Percentiles rank a stretch among this genome's conserved stretches.
Evolutionary conservation across 2,113 vertebrate genomes (phyloP).

Genomic region (Anseranas semipalmata): DNA sequence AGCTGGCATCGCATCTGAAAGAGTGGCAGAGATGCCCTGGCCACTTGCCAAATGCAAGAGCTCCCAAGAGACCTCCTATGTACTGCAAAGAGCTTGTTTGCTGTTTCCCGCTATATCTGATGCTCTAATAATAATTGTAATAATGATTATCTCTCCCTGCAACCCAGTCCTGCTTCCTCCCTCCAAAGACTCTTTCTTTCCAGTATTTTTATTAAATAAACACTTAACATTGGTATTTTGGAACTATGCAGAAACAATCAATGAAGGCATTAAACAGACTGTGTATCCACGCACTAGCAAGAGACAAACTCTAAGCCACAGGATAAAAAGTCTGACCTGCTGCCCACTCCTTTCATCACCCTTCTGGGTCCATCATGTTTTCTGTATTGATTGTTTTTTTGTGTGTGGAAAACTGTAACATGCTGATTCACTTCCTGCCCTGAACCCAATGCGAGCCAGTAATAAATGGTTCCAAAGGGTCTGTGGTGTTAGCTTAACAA

Average conservation of each 20-base stretch:
- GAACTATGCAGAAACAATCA: not conserved
- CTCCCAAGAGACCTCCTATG: not conserved
- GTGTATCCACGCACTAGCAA: not conserved
- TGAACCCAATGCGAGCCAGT: not conserved
- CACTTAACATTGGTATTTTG: not conserved
- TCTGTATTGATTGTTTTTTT: not conserved
- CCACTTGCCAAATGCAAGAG: not conserved
- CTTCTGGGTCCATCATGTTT: not conserved
- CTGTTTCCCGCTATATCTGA: not conserved
- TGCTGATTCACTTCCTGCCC: not conserved
- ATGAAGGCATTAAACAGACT: not conserved
- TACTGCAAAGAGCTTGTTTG: not conserved
- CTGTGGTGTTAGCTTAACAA: not conserved
- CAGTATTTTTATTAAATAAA: not conserved
- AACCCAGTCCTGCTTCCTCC: not conserved
- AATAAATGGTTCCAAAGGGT: not conserved
- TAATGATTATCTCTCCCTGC: not conserved
- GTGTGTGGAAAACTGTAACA: not conserved
- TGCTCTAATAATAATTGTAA: not conserved
- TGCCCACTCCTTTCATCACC: not conserved
- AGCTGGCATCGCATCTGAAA: slow-evolving; percentile 87
- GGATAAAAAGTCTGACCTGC: not conserved
- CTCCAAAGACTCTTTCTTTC: not conserved
- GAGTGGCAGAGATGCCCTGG: not conserved
- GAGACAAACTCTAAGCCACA: no score